Conservation (phyloP, 2,797 vertebrate genomes). For the Rhinichthys osculus region DNA sequence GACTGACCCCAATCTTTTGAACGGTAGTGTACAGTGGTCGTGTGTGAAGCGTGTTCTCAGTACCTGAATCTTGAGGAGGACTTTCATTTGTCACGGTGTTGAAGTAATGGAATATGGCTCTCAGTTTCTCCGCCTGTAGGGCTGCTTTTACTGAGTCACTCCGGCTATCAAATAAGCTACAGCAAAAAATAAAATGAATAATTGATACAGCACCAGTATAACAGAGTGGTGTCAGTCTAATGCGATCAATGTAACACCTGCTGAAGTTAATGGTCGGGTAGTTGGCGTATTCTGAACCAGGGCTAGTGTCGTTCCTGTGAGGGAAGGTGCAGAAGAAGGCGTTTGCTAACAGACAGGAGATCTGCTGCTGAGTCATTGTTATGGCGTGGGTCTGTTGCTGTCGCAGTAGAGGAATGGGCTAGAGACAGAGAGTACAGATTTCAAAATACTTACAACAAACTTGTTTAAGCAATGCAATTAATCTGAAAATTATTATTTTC, state of each 20-base stretch:
- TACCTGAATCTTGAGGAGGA: conserved; percentile 22
- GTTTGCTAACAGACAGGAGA: conserved; percentile 77
- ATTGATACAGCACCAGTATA: not conserved
- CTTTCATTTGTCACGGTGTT: conserved; percentile 58
- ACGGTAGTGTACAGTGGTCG: not conserved
- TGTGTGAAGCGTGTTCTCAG: not conserved
- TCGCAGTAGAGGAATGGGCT: conserved; percentile 75
- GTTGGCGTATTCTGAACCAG: conserved; percentile 66
- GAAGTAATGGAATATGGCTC: conserved; percentile 79
- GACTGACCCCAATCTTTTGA: not conserved
- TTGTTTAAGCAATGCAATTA: not conserved
- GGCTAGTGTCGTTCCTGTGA: conserved; percentile 66
- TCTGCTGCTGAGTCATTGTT: conserved; percentile 77
- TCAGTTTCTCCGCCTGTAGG: conserved; percentile 71
- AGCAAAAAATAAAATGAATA: not conserved
- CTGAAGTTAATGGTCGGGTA: conserved; percentile 79
- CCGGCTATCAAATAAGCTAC: conserved; percentile 68
- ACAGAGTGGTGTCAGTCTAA: not conserved
- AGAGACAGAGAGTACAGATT: conserved; percentile 1
- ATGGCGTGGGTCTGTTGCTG: conserved; percentile 34
- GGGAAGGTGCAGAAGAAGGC: conserved; percentile 83
- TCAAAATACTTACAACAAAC: not conserved
- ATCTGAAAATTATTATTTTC: not conserved
- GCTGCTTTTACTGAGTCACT: not conserved
- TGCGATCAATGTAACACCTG: conserved; percentile 64